A percentile compares a stretch with the other conserved stretches of the same genome.
Evolutionary conservation across 2,888 invertebrate species (phyloP).

Genomic region (Melanargia galathea): DNA sequence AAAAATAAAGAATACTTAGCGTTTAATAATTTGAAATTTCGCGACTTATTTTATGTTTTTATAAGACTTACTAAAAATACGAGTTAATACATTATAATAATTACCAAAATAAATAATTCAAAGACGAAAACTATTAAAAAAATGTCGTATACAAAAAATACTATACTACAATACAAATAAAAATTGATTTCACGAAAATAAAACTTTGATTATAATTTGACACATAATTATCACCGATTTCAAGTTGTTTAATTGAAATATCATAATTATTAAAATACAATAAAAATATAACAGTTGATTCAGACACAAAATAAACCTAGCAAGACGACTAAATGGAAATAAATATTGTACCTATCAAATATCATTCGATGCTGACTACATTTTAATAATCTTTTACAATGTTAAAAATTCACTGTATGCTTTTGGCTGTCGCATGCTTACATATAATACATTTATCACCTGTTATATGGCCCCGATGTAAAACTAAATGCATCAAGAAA

Average conservation of each 20-base stretch:
- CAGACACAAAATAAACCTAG: background rate
- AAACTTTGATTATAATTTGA: constrained; percentile 32
- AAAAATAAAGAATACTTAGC: constrained; percentile 27
- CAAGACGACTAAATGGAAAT: too few relatives aligned
- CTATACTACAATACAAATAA: background rate
- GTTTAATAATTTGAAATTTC: constrained; percentile 6
- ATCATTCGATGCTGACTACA: background rate
- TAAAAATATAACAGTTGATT: constrained; percentile 16
- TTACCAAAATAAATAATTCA: background rate
- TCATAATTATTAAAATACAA: constrained; percentile 30
- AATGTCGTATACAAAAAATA: background rate
- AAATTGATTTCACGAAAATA: constrained; percentile 26
- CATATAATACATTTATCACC: constrained; percentile 49
- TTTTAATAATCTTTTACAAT: background rate
- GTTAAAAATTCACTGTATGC: background rate
- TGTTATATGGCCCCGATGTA: constrained; percentile 61
- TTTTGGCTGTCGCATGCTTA: background rate
- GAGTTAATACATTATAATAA: background rate
- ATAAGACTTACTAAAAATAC: constrained; percentile 3
- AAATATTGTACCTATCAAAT: background rate
- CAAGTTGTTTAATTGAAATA: constrained; percentile 13
- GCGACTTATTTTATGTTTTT: constrained; percentile 10
- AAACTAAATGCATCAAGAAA: constrained; percentile 50
- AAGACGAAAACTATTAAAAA: background rate
- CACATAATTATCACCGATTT: constrained; percentile 37